Conservation (phyloP, 2,888 invertebrate species). For the Lordiphosa andalusiaca region DNA sequence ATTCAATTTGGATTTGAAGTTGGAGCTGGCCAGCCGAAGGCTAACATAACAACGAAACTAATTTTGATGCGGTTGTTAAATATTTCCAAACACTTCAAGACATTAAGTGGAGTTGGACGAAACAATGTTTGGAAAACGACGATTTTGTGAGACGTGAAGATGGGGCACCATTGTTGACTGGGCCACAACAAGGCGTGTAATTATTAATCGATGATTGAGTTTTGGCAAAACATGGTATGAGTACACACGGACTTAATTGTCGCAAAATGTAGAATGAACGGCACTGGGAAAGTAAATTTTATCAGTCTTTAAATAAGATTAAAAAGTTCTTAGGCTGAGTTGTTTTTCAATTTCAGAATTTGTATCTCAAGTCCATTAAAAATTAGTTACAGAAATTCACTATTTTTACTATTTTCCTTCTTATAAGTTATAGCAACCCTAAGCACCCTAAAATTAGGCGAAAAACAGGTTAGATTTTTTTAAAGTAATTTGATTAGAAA, state of each 20-base stretch:
- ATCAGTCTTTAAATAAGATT: too few relatives aligned
- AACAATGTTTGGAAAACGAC: conserved; percentile 35
- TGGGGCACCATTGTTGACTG: conserved; percentile 62
- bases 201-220: conserved; percentile 75
- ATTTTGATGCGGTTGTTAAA: conserved; percentile 75
- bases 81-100: conserved; percentile 61
- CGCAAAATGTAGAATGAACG: conserved; percentile 11
- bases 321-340: too few relatives aligned
- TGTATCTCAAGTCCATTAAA: too few relatives aligned
- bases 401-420: too few relatives aligned
- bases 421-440: too few relatives aligned
- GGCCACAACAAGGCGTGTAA: conserved; percentile 65
- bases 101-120: conserved; percentile 29
- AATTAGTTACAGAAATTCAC: too few relatives aligned
- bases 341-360: too few relatives aligned
- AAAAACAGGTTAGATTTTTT: too few relatives aligned
- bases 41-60: conserved; percentile 75
- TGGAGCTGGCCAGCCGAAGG: conserved; percentile 53
- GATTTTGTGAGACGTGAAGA: conserved; percentile 47
- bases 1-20: conserved; percentile 51
- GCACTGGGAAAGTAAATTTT: too few relatives aligned
- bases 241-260: conserved; percentile 38
- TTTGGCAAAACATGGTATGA: conserved; percentile 49
- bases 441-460: too few relatives aligned
- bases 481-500: too few relatives aligned